phyloP scores from a whole-genome alignment of 2,113 vertebrate genomes.

The Podiceps cristatus region DNA sequence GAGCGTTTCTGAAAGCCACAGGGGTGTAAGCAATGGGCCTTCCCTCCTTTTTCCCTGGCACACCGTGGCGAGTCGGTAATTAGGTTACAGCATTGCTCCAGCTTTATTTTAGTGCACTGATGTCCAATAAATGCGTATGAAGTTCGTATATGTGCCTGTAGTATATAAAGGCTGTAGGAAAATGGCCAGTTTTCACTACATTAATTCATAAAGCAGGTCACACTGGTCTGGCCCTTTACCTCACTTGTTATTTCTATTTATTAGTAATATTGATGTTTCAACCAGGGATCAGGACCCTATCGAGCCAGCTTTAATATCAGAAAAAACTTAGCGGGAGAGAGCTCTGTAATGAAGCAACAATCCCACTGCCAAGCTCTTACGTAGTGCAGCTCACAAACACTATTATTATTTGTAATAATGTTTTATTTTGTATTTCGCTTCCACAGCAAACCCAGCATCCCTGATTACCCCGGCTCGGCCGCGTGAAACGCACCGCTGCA shows the following conservation, averaged over 20 bases:
- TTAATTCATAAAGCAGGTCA: constrained; percentile 54
- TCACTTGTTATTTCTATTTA: constrained; percentile 66
- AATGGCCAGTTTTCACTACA: constrained; percentile 38
- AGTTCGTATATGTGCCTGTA: background rate
- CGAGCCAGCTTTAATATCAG: constrained; percentile 30
- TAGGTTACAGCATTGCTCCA: background rate
- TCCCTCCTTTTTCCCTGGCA: background rate
- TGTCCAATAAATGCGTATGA: background rate
- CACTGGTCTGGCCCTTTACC: constrained; percentile 40
- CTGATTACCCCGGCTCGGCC: background rate
- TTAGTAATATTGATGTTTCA: constrained; percentile 65
- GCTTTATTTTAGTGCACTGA: background rate
- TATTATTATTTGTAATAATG: background rate
- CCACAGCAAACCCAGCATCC: background rate
- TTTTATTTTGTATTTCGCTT: background rate
- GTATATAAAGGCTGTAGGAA: background rate
- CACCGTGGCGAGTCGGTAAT: background rate
- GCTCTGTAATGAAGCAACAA: background rate
- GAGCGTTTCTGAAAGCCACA: background rate
- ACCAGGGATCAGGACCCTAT: constrained; percentile 59
- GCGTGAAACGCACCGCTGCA: rapidly evolving
- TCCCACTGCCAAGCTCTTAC: background rate
- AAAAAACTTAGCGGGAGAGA: constrained; percentile 29
- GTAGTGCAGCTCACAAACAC: background rate
- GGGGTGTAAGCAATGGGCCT: background rate